A percentile compares a stretch with the other conserved stretches of the same genome.
These are phyloP conservation scores for Gastrophryne carolinensis DNA, from an alignment of 2,797 vertebrate species.

Conservation along the genomic window DNA sequence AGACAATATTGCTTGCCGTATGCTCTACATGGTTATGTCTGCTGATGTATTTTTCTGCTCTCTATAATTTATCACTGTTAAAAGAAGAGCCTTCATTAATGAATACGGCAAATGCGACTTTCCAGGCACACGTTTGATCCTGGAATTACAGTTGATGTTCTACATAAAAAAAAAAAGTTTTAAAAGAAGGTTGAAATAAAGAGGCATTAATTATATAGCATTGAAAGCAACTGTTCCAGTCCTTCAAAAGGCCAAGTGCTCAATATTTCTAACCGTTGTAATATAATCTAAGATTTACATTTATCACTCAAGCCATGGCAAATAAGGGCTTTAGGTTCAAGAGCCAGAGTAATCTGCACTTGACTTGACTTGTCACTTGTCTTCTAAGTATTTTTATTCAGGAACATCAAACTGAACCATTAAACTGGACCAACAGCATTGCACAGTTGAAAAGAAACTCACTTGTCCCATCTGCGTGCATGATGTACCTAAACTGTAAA, in stretches of 20 bases:
- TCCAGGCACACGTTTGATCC: neutral
- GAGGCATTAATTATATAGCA: neutral
- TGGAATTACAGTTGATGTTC: neutral
- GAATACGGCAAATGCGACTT: neutral
- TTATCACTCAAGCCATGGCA: too few relatives aligned
- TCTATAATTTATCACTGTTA: constrained; percentile 2
- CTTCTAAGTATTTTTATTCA: too few relatives aligned
- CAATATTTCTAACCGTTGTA: neutral
- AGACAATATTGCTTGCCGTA: constrained; percentile 30
- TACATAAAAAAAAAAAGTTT: too few relatives aligned
- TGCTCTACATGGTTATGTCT: constrained; percentile 10
- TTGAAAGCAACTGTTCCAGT: neutral
- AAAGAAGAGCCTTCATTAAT: constrained; percentile 4
- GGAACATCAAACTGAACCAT: too few relatives aligned
- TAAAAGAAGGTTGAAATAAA: neutral
- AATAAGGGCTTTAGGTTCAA: too few relatives aligned
- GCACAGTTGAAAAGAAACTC: too few relatives aligned
- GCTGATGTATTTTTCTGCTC: constrained; percentile 5
- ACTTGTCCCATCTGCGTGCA: too few relatives aligned
- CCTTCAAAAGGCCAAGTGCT: neutral
- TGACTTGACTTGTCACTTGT: too few relatives aligned
- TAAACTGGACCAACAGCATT: too few relatives aligned
- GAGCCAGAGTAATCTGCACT: too few relatives aligned
- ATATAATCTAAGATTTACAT: too few relatives aligned
- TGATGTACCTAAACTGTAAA: too few relatives aligned